Evolutionary conservation across 2,113 vertebrate species (phyloP), one percentile per base, ranked within the genome.

Genomic region (Colaptes auratus): DNA sequence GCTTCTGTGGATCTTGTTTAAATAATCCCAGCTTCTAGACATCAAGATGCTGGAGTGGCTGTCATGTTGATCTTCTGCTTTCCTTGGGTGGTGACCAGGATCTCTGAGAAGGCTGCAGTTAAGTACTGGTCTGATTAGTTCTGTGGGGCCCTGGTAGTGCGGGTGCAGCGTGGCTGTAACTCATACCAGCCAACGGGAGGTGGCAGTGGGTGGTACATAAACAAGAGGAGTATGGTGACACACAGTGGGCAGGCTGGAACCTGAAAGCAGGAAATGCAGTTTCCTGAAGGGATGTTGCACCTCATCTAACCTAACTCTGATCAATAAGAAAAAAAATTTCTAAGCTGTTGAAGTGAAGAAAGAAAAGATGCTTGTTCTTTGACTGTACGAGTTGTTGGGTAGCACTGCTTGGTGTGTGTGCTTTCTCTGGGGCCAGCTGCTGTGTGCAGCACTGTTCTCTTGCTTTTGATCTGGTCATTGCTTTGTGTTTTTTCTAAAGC

Each of bases 21-120:
- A 67, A 15, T 50, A 86, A n/a, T 53, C 15, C 10, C 19, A 23
- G 21, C 15, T 46, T 65, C 60, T 44, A 3, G 10, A 31, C 9
- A 1, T 18, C 13, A 5, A n/a, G 61, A 19, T 65, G 66, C 39
- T 44, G 81, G 74, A 61, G 59, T n/a, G 17, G n/a, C 48, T 77
- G n/a, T 15, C 5, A 3, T 55, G 24, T 1, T 28, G 61, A 15
- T 72, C 56, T 15, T 11, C 18, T 55, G 15, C 39, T 42, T 39
- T 2, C 10, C 15, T 5, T 46, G 52, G 52, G 23, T 9, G 0
- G 0, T 17, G 56, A 9, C 2, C 61, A 18, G 72, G 42, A 9
- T 46, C 11, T 33, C 60, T 15, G 35, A 28, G 58, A 7, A 24
- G 46, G 89, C 61, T 60, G 53, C 56, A 36, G 50, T 20, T n/a